Base-by-base conservation (phyloP, 2,797 vertebrate species). In the Geotrypetes seraphini region DNA sequence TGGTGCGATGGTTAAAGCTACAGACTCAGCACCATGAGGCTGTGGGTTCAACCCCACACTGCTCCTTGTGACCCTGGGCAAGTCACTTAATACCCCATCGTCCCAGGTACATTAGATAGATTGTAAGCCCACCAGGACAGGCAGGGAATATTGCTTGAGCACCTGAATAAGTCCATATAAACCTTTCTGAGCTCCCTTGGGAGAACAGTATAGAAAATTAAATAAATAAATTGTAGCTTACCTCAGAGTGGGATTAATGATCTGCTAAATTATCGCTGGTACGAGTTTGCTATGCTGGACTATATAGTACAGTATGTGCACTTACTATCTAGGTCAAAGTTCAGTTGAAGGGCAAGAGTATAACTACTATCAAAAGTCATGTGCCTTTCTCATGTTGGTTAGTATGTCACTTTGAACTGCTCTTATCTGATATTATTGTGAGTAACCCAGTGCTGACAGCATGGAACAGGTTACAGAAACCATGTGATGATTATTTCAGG, bases 361-460 rank as follows among this genome's bases (percentile, higher is more conserved):
- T 69, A 79, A 85, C 87, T 86, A 81, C 72, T 66, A 73, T 64
- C 84, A 71, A 78, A 70, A 84, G 87, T 94, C 92, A 92, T 89
- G 87, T 86, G 87, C 77, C 79, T 87, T n/a, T n/a, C 80, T 69
- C 72, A 74, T 79, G 84, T 84, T 83, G 81, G 78, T 70, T 75
- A 75, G 71, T 79, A 64, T 79, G 81, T 85, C 77, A 84, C 79
- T 87, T 77, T 71, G 72, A 81, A 75, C 81, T 75, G 72, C 69
- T 59, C 75, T 87, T 84, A 93, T 94, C 90, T 92, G 90, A 94
- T 93, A 88, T 78, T 90, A 86, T 83, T 88, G 79, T 86, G 82
- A 89, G 84, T 88, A 90, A 89, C 86, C 81, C 78, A 51, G 88
- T 88, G 92, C 90, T 95, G 92, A 95, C 92, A 95, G 89, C 90